phyloP scores from a whole-genome alignment of 2,113 vertebrate genomes.

The Atlantisia rogersi region DNA sequence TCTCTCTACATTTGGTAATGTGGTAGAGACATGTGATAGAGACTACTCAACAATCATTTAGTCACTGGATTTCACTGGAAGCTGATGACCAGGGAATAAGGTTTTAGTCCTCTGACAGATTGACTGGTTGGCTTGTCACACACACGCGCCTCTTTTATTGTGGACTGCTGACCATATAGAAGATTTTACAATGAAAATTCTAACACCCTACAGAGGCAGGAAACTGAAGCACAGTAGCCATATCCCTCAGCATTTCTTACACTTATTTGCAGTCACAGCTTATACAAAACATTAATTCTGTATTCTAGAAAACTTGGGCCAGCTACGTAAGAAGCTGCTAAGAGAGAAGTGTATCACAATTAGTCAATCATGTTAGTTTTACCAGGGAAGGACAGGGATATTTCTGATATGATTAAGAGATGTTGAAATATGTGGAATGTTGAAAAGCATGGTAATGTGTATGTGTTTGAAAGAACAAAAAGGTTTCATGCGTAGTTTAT shows the following conservation, averaged over 20 bases:
- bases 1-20: background rate
- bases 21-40: background rate
- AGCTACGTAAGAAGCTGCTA: background rate
- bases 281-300: background rate
- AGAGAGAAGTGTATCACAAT: background rate
- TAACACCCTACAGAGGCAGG: background rate
- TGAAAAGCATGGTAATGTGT: background rate
- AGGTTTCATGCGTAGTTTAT: background rate
- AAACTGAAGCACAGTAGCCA: background rate
- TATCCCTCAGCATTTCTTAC: background rate
- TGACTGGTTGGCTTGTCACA: background rate
- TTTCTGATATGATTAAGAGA: background rate
- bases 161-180: background rate
- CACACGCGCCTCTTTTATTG: rapidly evolving
- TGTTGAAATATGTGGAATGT: background rate
- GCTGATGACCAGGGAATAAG: background rate
- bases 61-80: background rate
- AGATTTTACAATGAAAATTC: background rate
- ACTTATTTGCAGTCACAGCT: background rate
- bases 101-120: background rate
- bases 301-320: background rate
- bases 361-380: background rate
- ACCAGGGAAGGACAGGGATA: background rate
- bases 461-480: background rate
- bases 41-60: background rate